A percentile compares a stretch with the other conserved stretches of the same genome.
These are phyloP conservation scores for Anoplius nigerrimus DNA, from an alignment of 2,888 invertebrate genomes.

Conservation along the genomic window DNA sequence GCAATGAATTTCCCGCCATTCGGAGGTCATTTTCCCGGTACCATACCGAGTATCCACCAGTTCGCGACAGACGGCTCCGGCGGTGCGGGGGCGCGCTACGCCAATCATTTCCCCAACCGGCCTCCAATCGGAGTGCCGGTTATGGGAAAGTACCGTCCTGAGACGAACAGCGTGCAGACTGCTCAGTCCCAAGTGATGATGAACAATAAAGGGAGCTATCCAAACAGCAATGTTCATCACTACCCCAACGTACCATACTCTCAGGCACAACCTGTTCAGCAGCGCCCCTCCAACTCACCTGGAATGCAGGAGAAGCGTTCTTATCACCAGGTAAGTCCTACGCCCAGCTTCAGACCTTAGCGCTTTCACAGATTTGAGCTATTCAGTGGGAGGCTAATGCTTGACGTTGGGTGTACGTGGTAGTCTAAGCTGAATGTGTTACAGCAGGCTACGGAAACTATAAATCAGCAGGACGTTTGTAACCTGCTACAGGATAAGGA, in stretches of 20 bases:
- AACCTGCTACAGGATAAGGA: constrained; percentile 72
- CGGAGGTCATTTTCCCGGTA: constrained; percentile 86
- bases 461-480: constrained; percentile 72
- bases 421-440: too few species aligned
- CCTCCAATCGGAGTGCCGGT: constrained; percentile 78
- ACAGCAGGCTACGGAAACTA: constrained; percentile 65
- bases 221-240: constrained; percentile 73
- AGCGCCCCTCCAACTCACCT: constrained; percentile 71
- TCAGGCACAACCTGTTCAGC: constrained; percentile 71
- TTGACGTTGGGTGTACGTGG: too few species aligned
- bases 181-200: constrained; percentile 73
- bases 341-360: not conserved
- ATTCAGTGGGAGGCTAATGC: too few species aligned
- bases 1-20: constrained; percentile 92
- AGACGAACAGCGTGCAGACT: constrained; percentile 70
- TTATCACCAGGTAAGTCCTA: constrained; percentile 69
- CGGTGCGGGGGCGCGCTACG: constrained; percentile 71
- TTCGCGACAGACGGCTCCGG: constrained; percentile 82
- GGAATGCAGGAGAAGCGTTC: constrained; percentile 72
- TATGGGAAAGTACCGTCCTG: constrained; percentile 79
- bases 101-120: constrained; percentile 78
- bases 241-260: constrained; percentile 73
- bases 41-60: constrained; percentile 89
- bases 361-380: not conserved
- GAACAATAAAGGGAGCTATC: constrained; percentile 71